phyloP scores from a whole-genome alignment of 2,888 invertebrate species.

The Drepana falcataria region DNA sequence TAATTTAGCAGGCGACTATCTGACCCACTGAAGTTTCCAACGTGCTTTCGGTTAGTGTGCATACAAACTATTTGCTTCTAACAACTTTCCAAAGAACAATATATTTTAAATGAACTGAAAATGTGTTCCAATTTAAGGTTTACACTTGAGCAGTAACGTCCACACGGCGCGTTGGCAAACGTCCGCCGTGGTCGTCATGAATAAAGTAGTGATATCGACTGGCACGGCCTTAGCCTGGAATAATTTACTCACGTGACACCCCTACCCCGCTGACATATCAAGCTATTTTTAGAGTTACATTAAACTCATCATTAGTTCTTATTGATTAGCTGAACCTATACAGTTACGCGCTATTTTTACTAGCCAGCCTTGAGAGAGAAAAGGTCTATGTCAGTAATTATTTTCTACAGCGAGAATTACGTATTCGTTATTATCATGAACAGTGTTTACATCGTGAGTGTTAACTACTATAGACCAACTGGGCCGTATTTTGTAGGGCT shows the following conservation, averaged over 20 bases:
- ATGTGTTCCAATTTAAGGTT: not conserved
- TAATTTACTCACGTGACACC: slow-evolving; percentile 64
- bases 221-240: slow-evolving; percentile 55
- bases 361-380: not conserved
- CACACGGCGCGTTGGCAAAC: slow-evolving; percentile 48
- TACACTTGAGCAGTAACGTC: slow-evolving; percentile 27
- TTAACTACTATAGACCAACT: too few relatives aligned
- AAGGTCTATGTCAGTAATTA: slow-evolving; percentile 1
- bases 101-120: too few relatives aligned
- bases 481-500: not conserved
- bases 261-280: slow-evolving; percentile 28
- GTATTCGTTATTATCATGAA: too few relatives aligned
- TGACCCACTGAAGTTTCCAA: too few relatives aligned
- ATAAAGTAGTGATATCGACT: slow-evolving; percentile 75
- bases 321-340: slow-evolving; percentile 22
- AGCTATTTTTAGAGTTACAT: slow-evolving; percentile 49
- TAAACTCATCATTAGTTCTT: slow-evolving; percentile 23
- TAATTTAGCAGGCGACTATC: too few relatives aligned
- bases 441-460: not conserved
- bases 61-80: too few relatives aligned
- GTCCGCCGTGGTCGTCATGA: slow-evolving; percentile 61
- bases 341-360: not conserved
- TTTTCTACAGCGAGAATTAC: slow-evolving; percentile 2
- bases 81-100: too few relatives aligned
- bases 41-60: too few relatives aligned